Conservation (phyloP, 1,140 invertebrate species). For the Micrasema longulum region DNA sequence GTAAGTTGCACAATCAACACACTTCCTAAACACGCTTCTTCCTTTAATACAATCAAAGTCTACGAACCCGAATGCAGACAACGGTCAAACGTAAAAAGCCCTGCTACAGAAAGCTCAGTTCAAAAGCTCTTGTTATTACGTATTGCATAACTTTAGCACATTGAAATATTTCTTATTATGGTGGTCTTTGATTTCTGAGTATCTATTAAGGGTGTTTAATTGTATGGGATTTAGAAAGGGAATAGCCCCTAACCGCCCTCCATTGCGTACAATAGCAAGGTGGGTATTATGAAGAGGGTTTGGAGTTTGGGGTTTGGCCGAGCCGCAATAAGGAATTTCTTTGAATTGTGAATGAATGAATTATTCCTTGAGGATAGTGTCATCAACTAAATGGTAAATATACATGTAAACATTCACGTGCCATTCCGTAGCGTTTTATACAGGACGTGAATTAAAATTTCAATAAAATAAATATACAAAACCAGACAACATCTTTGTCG, state of each 20-base stretch:
- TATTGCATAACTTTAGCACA: background rate
- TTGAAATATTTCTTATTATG: background rate
- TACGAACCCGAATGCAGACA: background rate
- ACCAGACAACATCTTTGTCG: too few relatives aligned
- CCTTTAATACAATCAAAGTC: background rate
- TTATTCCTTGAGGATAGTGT: background rate
- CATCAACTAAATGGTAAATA: background rate
- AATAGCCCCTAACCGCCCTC: constrained; percentile 22
- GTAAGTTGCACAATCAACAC: background rate
- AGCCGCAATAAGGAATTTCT: background rate
- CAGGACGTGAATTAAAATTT: too few relatives aligned
- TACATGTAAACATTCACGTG: too few relatives aligned
- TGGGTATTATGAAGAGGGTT: constrained; percentile 19
- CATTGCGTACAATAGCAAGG: constrained; percentile 9
- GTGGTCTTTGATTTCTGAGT: constrained; percentile 26
- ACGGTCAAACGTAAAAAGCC: background rate
- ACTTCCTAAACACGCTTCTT: background rate
- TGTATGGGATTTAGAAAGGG: too few relatives aligned
- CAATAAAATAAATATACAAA: too few relatives aligned
- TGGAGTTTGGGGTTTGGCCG: background rate
- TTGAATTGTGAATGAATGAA: constrained; percentile 12
- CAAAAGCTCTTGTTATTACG: background rate
- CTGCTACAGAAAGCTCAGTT: background rate
- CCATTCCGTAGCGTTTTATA: too few relatives aligned
- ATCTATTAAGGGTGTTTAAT: constrained; percentile 27